phyloP scores from a whole-genome alignment of 2,888 invertebrate genomes.

The Aproaerema taeniolella region DNA sequence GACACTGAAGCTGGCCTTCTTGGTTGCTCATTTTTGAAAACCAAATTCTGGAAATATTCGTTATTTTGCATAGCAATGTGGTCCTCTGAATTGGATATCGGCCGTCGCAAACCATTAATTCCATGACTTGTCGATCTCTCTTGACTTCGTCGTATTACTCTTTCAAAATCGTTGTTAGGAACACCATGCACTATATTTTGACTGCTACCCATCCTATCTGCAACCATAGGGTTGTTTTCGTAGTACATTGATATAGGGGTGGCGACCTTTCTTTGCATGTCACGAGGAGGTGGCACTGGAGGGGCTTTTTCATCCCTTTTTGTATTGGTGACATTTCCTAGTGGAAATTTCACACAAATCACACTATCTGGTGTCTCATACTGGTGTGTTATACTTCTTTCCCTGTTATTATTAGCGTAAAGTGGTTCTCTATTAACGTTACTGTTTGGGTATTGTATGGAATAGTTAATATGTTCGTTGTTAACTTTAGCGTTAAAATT shows the following conservation, averaged over 20 bases:
- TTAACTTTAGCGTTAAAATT: conserved; percentile 75
- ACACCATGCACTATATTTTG: conserved; percentile 55
- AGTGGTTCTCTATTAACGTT: conserved; percentile 54
- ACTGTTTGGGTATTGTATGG: conserved; percentile 59
- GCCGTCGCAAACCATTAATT: conserved; percentile 62
- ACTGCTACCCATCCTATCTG: conserved; percentile 45
- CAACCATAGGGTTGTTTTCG: conserved; percentile 53
- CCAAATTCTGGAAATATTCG: conserved; percentile 50
- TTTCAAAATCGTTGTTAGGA: conserved; percentile 67
- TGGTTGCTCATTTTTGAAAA: conserved; percentile 56
- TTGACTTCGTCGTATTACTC: conserved; percentile 69
- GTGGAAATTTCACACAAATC: conserved; percentile 71
- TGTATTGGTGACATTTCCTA: conserved; percentile 63
- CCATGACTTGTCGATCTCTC: conserved; percentile 62
- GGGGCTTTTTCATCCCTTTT: conserved; percentile 75
- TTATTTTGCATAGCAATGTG: conserved; percentile 73
- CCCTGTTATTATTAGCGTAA: conserved; percentile 56
- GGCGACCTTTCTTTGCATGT: conserved; percentile 80
- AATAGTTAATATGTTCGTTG: conserved; percentile 73
- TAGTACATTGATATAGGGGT: conserved; percentile 71
- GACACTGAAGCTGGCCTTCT: conserved; percentile 69
- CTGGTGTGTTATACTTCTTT: conserved; percentile 50
- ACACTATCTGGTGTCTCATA: conserved; percentile 61
- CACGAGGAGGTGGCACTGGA: conserved; percentile 89
- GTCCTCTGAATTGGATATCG: conserved; percentile 70